Conservation (phyloP, 92 coral and sea anemone species). For the Heliopora coerulea region DNA sequence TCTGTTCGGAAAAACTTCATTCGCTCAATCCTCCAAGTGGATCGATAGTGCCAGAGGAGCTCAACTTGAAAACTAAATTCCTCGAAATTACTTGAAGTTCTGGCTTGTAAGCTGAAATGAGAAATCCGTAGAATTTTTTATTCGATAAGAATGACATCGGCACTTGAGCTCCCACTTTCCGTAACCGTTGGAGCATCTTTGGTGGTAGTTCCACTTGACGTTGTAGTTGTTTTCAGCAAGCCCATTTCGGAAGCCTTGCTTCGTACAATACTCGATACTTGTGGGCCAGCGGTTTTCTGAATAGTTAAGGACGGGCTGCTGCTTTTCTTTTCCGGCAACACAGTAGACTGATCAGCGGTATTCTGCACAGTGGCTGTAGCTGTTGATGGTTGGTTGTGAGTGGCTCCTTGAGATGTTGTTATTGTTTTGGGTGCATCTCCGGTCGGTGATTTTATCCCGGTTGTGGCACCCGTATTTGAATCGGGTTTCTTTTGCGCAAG, state of each 20-base stretch:
- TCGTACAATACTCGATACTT: conserved; percentile 47
- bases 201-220: not conserved
- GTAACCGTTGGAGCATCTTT: not conserved
- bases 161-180: not conserved
- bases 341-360: not conserved
- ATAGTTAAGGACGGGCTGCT: not conserved
- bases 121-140: not conserved
- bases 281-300: conserved; percentile 14
- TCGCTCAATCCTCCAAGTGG: too few species aligned
- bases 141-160: conserved; percentile 34
- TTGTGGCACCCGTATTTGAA: not conserved
- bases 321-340: not conserved
- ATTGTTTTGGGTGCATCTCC: not conserved
- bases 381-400: not conserved
- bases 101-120: too few species aligned
- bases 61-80: not conserved
- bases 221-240: conserved; percentile 23
- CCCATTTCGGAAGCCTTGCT: conserved; percentile 96
- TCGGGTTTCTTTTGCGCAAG: conserved; percentile 53
- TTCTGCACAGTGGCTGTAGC: not conserved
- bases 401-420: not conserved
- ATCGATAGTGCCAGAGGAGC: not conserved
- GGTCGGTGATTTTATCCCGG: not conserved
- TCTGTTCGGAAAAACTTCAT: too few species aligned
- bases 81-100: not conserved